Conservation (phyloP, 2,797 vertebrate genomes). For the Pachyuromys duprasi region DNA sequence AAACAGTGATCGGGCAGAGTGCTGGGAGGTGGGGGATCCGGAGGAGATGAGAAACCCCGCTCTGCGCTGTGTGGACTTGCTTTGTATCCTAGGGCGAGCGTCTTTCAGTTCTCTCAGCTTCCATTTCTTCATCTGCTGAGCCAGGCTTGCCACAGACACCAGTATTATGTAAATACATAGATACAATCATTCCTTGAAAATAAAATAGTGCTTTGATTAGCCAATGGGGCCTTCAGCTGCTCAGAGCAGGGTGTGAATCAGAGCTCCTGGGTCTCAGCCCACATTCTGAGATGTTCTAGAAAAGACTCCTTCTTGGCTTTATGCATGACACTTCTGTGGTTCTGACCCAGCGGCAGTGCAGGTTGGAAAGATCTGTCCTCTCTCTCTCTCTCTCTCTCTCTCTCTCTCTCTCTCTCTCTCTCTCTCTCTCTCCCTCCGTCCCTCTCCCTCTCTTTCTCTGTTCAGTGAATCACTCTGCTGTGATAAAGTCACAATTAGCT, state of each 20-base stretch:
- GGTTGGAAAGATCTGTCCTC: background rate
- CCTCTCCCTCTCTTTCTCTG: background rate
- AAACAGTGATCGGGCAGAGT: background rate
- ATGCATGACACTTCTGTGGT: background rate
- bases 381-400: too few relatives aligned
- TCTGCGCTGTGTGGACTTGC: slow-evolving; percentile 45
- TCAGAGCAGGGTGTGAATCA: background rate
- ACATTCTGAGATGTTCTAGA: background rate
- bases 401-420: background rate
- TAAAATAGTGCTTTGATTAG: slow-evolving; percentile 28
- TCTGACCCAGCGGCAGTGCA: background rate
- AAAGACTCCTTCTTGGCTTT: background rate
- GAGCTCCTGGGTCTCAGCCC: background rate
- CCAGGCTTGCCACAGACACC: background rate
- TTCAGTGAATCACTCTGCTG: background rate
- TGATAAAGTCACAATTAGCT: background rate
- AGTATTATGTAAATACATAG: slow-evolving; percentile 42
- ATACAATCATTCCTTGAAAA: slow-evolving; percentile 20
- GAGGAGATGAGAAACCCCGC: background rate
- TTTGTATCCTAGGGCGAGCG: background rate
- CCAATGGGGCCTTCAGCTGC: background rate
- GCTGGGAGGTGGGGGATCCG: background rate
- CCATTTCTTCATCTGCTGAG: slow-evolving; percentile 43
- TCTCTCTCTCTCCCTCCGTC: background rate
- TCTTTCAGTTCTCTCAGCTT: slow-evolving; percentile 22